These are phyloP conservation scores for Parauchenoglanis punctatus DNA, from an alignment of 2,797 vertebrate species.

Conservation along the genomic window DNA sequence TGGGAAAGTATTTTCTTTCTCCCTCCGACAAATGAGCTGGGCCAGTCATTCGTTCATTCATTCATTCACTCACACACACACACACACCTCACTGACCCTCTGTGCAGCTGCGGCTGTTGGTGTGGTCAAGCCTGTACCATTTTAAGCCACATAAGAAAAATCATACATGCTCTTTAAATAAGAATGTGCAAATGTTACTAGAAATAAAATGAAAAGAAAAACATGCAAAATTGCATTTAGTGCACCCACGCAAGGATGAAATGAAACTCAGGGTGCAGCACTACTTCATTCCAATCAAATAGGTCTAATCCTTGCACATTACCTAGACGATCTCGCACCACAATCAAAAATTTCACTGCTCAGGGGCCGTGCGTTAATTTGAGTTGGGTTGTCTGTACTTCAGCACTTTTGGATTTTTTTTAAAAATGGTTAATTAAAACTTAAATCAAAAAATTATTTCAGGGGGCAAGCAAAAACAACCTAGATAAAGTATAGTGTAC, in stretches of 20 bases:
- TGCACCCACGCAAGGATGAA: not conserved
- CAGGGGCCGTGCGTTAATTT: not conserved
- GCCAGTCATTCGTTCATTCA: not conserved
- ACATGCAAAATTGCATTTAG: not conserved
- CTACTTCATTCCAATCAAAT: not conserved
- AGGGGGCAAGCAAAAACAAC: not conserved
- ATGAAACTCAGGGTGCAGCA: not conserved
- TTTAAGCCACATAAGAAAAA: not conserved
- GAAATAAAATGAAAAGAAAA: not conserved
- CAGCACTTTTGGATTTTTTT: too few species aligned
- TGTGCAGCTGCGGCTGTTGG: not conserved
- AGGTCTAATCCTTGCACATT: too few species aligned
- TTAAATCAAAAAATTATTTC: not conserved
- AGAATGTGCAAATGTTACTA: not conserved
- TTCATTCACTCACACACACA: not conserved
- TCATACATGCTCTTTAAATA: not conserved
- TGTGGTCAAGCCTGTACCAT: not conserved
- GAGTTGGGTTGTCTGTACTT: not conserved
- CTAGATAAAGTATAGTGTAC: not conserved
- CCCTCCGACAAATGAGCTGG: not conserved
- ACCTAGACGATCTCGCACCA: too few species aligned
- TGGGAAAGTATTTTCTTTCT: not conserved
- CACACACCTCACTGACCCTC: not conserved
- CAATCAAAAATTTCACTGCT: not conserved
- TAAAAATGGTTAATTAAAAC: not conserved